phyloP scores from a whole-genome alignment of 2,888 invertebrate species.

The Chrysotoxum bicinctum region DNA sequence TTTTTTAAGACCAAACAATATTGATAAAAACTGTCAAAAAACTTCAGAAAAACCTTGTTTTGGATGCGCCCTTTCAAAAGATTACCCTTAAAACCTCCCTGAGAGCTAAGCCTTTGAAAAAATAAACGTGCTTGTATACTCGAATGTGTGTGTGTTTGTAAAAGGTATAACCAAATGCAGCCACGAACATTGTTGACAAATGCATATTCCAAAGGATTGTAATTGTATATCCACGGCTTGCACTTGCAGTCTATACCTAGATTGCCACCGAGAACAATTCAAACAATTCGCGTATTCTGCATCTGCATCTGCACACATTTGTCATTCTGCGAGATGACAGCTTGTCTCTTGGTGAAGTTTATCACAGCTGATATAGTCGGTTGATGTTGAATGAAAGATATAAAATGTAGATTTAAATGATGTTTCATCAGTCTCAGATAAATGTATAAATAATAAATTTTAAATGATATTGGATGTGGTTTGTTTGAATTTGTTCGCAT shows the following conservation, averaged over 20 bases:
- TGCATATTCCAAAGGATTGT: constrained; percentile 3
- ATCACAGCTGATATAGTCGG: constrained; percentile 14
- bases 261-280: constrained; percentile 7
- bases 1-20: no score
- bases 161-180: neutral
- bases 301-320: constrained; percentile 24
- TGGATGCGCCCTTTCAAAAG: neutral
- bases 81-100: neutral
- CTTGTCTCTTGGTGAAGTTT: constrained; percentile 27
- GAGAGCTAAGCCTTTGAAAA: neutral
- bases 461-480: constrained; percentile 13
- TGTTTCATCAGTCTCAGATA: neutral
- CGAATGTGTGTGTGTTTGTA: neutral
- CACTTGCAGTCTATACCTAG: neutral
- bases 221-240: neutral
- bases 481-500: neutral
- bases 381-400: constrained; percentile 13
- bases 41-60: neutral
- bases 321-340: constrained; percentile 27
- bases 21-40: no score
- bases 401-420: neutral
- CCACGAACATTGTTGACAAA: constrained; percentile 22
- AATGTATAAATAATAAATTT: constrained; percentile 17
- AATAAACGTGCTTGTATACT: neutral
- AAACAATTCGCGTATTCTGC: constrained; percentile 13